phyloP scores from a whole-genome alignment of 2,888 invertebrate species.

The Diarsia mendica region DNA sequence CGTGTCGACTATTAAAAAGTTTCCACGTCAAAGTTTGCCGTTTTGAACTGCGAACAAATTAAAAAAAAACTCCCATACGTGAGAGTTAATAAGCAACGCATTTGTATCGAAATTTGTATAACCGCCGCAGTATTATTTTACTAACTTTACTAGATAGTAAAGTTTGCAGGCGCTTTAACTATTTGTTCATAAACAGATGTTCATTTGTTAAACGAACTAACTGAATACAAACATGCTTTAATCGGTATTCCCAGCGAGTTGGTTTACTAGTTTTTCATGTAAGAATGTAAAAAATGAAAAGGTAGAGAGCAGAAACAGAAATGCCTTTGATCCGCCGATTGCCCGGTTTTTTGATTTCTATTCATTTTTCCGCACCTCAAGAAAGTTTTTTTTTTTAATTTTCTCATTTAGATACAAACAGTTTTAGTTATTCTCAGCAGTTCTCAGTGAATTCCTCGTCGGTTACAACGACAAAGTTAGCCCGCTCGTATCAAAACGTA shows the following conservation, averaged over 20 bases:
- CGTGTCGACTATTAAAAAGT: slow-evolving; percentile 77
- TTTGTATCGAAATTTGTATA: slow-evolving; percentile 71
- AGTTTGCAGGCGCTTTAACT: slow-evolving; percentile 55
- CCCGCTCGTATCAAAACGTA: neutral
- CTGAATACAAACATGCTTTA: slow-evolving; percentile 8
- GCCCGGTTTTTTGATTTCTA: slow-evolving; percentile 2
- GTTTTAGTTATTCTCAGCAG: neutral
- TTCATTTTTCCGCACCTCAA: neutral
- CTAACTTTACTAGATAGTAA: slow-evolving; percentile 66
- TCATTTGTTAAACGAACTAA: slow-evolving; percentile 17
- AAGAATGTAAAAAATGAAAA: slow-evolving; percentile 23
- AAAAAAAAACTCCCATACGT: slow-evolving; percentile 67
- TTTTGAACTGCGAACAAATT: slow-evolving; percentile 75
- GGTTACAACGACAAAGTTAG: neutral
- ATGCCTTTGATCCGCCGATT: neutral
- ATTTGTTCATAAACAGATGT: slow-evolving; percentile 35
- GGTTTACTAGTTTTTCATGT: neutral
- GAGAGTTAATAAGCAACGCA: slow-evolving; percentile 69
- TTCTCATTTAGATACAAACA: neutral
- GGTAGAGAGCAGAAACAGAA: neutral
- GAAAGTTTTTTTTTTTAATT: neutral
- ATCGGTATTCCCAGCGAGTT: slow-evolving; percentile 26
- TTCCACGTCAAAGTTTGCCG: slow-evolving; percentile 77
- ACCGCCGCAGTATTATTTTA: slow-evolving; percentile 68
- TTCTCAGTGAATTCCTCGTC: neutral